A percentile compares a stretch with the other conserved stretches of the same genome.
Evolutionary conservation across 2,888 invertebrate species (phyloP).

Genomic region (Cheilosia variabilis): DNA sequence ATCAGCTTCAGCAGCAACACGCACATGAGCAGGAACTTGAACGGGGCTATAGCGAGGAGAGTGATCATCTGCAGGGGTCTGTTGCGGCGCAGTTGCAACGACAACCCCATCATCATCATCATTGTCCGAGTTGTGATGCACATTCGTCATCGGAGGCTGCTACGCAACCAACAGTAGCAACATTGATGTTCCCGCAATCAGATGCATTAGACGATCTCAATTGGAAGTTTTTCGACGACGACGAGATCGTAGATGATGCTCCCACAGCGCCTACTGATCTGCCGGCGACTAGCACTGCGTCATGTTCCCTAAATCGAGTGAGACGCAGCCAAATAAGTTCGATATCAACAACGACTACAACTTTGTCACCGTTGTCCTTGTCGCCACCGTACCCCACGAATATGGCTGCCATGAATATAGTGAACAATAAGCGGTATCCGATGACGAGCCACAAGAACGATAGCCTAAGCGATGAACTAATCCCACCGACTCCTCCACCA

Average conservation of each 20-base stretch:
- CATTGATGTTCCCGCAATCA: slow-evolving; percentile 50
- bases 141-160: slow-evolving; percentile 26
- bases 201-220: slow-evolving; percentile 37
- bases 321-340: slow-evolving; percentile 67
- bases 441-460: slow-evolving; percentile 39
- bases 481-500: slow-evolving; percentile 86
- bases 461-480: slow-evolving; percentile 84
- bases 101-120: slow-evolving; percentile 47
- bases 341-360: slow-evolving; percentile 70
- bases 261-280: background rate
- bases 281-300: background rate
- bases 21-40: background rate
- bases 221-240: slow-evolving; percentile 68
- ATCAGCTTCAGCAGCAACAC: background rate
- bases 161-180: slow-evolving; percentile 15
- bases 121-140: slow-evolving; percentile 27
- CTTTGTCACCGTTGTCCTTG: slow-evolving; percentile 65
- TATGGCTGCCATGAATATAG: background rate
- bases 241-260: slow-evolving; percentile 41
- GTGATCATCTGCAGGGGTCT: background rate
- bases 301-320: slow-evolving; percentile 44
- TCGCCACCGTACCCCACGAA: slow-evolving; percentile 60
- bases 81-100: slow-evolving; percentile 19
- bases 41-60: background rate
- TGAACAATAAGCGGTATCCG: slow-evolving; percentile 19